phyloP scores from a whole-genome alignment of 2,797 vertebrate genomes.

The Diglossa cyanea region DNA sequence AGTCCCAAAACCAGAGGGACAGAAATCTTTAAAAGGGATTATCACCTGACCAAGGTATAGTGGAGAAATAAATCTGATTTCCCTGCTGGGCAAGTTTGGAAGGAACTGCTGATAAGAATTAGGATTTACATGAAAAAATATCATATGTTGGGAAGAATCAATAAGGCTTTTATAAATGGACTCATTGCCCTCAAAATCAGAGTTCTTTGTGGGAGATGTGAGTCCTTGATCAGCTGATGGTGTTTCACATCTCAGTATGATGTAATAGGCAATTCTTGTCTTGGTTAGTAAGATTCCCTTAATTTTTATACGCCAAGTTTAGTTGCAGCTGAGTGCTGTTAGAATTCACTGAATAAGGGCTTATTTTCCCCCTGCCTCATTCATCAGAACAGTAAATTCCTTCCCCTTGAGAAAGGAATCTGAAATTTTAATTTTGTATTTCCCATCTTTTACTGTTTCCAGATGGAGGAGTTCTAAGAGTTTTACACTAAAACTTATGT shows the following conservation, averaged over 20 bases:
- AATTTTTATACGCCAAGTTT: background rate
- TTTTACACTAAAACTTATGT: background rate
- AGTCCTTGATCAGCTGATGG: background rate
- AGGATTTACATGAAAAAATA: background rate
- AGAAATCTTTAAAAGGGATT: background rate
- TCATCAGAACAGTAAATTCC: background rate
- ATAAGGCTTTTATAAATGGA: background rate
- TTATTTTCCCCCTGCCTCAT: background rate
- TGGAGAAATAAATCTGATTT: background rate
- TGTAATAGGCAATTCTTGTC: background rate
- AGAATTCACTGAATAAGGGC: background rate
- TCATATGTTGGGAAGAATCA: background rate
- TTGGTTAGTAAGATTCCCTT: background rate
- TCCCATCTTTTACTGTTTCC: background rate
- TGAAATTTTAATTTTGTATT: background rate
- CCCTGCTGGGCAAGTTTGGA: background rate
- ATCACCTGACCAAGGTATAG: fast-evolving
- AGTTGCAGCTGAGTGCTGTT: background rate
- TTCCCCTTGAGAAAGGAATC: background rate
- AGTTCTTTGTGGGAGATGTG: background rate
- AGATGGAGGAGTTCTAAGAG: background rate
- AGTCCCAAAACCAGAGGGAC: background rate
- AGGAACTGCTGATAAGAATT: background rate
- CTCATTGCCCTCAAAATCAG: background rate
- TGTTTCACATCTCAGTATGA: background rate